Evolutionary conservation across 2,888 invertebrate genomes (phyloP).

Genomic region (Atethmia centrago): DNA sequence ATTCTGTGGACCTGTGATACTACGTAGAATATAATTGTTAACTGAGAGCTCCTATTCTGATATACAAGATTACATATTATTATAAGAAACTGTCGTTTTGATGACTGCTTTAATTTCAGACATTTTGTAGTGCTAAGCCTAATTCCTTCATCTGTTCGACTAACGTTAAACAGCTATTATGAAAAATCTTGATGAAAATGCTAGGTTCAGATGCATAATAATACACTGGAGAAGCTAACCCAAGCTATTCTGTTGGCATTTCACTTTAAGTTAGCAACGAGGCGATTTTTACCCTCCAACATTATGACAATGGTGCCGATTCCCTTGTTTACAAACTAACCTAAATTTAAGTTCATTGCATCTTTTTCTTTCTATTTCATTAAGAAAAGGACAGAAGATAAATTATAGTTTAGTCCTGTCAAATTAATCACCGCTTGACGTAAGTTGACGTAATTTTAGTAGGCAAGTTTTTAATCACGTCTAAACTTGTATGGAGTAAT

Average conservation of each 20-base stretch:
- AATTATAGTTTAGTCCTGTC: too few relatives aligned
- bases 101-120: constrained; percentile 1
- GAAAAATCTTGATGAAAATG: neutral
- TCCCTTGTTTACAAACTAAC: too few relatives aligned
- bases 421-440: too few relatives aligned
- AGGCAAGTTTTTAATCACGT: too few relatives aligned
- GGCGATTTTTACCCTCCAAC: neutral
- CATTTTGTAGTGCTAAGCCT: neutral
- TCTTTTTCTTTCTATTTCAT: too few relatives aligned
- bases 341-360: too few relatives aligned
- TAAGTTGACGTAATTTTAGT: too few relatives aligned
- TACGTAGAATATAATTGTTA: constrained; percentile 23
- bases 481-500: too few relatives aligned
- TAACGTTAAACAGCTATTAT: neutral
- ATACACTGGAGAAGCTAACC: neutral
- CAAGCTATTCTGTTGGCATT: neutral
- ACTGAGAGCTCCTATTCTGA: constrained; percentile 13
- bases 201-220: neutral
- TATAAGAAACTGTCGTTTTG: constrained; percentile 23
- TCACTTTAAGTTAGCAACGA: neutral
- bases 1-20: neutral
- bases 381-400: too few relatives aligned
- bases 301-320: too few relatives aligned
- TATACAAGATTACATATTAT: constrained; percentile 25
- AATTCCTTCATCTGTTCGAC: neutral